Evolutionary conservation across 2,797 vertebrate genomes (phyloP).

Genomic region (Lithobates sylvaticus): DNA sequence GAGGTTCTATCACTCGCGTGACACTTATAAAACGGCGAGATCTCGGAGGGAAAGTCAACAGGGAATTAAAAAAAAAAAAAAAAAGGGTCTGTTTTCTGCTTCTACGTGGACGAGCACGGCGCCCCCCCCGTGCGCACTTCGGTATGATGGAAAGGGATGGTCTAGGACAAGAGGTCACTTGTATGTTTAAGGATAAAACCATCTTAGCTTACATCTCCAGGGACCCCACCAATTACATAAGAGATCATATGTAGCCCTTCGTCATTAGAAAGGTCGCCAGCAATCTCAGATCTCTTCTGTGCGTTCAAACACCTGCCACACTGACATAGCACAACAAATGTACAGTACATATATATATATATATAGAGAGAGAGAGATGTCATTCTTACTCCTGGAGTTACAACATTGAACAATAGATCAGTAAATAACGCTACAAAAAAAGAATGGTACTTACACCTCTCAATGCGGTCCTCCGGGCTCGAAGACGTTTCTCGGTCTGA

Average conservation of each 20-base stretch:
- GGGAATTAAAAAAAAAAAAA: too few relatives aligned
- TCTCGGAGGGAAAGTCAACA: too few relatives aligned
- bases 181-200: background rate
- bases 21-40: conserved; percentile 2
- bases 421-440: background rate
- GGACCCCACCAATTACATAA: background rate
- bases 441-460: conserved; percentile 91
- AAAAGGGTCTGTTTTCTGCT: background rate
- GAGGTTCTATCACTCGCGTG: conserved; percentile 44
- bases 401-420: background rate
- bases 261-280: background rate
- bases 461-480: conserved; percentile 96
- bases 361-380: background rate
- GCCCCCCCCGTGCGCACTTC: too few relatives aligned
- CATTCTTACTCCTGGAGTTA: background rate
- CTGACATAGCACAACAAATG: background rate
- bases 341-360: too few relatives aligned
- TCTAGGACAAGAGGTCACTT: background rate
- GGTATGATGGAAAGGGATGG: background rate
- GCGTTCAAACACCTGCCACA: background rate
- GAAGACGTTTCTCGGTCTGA: conserved; percentile 97
- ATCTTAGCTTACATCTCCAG: background rate
- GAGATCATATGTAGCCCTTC: background rate
- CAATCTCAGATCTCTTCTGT: background rate
- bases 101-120: background rate